These are phyloP conservation scores for Sitta carolinensis DNA, from an alignment of 2,797 vertebrate species.

Conservation along the genomic window DNA sequence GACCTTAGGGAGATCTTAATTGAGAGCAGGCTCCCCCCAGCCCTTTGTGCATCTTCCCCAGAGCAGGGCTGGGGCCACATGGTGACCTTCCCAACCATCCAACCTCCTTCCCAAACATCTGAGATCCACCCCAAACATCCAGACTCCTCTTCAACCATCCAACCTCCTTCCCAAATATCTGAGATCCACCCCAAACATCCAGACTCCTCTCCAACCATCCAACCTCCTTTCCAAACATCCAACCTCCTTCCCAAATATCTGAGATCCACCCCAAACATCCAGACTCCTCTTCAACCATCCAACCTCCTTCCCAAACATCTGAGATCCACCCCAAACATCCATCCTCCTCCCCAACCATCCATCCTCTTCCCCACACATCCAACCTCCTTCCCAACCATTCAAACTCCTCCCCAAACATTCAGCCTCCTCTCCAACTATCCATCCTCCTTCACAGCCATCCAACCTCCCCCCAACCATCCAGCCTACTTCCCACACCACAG, in stretches of 20 bases:
- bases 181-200: not conserved
- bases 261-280: not conserved
- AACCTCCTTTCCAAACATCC: not conserved
- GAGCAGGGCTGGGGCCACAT: not conserved
- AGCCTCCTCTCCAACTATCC: not conserved
- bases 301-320: too few relatives aligned
- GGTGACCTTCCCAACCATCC: fast-evolving
- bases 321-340: too few relatives aligned
- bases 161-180: not conserved
- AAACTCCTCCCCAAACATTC: fast-evolving
- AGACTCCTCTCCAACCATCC: not conserved
- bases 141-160: fast-evolving
- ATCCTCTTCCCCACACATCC: not conserved
- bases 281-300: too few relatives aligned
- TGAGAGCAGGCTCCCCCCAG: not conserved
- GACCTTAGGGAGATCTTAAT: slow-evolving; percentile 31
- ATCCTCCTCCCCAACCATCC: fast-evolving
- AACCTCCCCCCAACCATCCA: fast-evolving
- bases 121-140: not conserved
- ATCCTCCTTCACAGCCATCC: too few relatives aligned
- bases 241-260: too few relatives aligned
- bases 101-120: not conserved
- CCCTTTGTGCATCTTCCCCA: not conserved
- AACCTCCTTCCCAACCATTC: not conserved
- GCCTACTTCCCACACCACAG: not conserved